A percentile compares a stretch with the other conserved stretches of the same genome.
Conservation (phyloP, 2,888 invertebrate species). For the Spilosoma lubricipeda region DNA sequence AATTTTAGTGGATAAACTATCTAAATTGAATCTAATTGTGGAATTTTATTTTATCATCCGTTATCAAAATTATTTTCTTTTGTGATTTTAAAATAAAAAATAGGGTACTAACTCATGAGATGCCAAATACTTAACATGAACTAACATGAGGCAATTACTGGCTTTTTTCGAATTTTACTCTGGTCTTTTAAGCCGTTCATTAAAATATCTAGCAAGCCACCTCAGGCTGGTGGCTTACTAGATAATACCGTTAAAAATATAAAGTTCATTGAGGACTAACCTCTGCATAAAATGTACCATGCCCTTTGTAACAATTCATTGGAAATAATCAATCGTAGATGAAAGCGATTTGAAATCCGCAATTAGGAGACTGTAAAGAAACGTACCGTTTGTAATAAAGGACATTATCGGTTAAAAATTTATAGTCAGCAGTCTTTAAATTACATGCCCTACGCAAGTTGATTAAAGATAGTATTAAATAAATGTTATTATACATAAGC, state of each 20-base stretch:
- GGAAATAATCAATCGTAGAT: constrained; percentile 54
- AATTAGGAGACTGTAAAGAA: constrained; percentile 50
- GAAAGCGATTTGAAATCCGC: constrained; percentile 55
- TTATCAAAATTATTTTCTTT: too few relatives aligned
- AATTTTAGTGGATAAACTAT: constrained; percentile 22
- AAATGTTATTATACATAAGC: constrained; percentile 30
- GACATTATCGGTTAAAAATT: too few relatives aligned
- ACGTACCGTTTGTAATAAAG: constrained; percentile 48
- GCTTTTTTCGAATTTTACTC: neutral
- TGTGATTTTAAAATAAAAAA: too few relatives aligned
- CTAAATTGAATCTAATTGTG: constrained; percentile 23
- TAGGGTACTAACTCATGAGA: too few relatives aligned
- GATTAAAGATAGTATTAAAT: constrained; percentile 53
- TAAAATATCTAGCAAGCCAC: constrained; percentile 20
- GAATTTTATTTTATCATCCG: neutral
- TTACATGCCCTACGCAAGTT: constrained; percentile 50
- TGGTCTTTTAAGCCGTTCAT: constrained; percentile 16
- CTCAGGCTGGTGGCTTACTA: too few relatives aligned
- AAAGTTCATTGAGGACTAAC: constrained; percentile 23
- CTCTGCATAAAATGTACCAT: constrained; percentile 28
- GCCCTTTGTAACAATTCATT: constrained; percentile 41
- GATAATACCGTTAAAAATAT: constrained; percentile 20
- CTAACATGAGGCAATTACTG: too few relatives aligned
- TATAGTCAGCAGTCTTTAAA: constrained; percentile 59
- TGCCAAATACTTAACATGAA: too few relatives aligned